Base-by-base conservation (phyloP, 2,113 vertebrate genomes). In the Corapipo altera region DNA sequence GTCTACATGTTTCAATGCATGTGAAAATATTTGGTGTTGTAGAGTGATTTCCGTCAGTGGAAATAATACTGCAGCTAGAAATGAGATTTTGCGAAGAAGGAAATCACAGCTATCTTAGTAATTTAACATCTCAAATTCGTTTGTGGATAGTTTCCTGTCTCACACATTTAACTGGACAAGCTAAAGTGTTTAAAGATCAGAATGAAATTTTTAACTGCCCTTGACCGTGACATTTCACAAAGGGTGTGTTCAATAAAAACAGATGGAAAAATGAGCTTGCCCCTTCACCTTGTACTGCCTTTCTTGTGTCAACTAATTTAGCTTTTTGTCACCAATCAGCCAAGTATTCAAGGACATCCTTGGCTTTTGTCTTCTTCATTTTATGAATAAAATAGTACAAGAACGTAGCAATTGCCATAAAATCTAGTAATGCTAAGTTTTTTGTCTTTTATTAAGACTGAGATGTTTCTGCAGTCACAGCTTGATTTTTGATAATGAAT, bases 21-120 rank as follows among this genome's bases (percentile, higher is more conserved):
- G 97, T 97, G 97, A 97, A 98, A 97, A 96, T 91, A 96, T 79
- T 93, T 96, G 74, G 55, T 88, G 73, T 49, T 81, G 59, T 79
- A 70, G 72, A 87, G 92, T 86, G 91, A 96, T 94, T 97, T 97
- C 97, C 97, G 96, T 44, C 55, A 91, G 95, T 95, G 92, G 91
- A 97, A 97, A 95, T 85, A 92, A 91, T 93, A 49, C 49, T 93
- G 79, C 30, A 57, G 43, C 89, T 95, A 92, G 92, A 92, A 95
- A 64, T 95, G 97, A 94, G 93, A 96, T 91, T 95, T 91, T 96
- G 84, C 65, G 91, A 81, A 93, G 96, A 81, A 97, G 98, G 98
- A 98, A 98, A 89, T 80, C 76, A 91, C 93, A 95, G 95, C 96
- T 98, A 96, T 97, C 97, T 97, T 94, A 79, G 94, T 95, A 71